Conservation (phyloP, 1,140 invertebrate species). For the Penaeus chinensis region DNA sequence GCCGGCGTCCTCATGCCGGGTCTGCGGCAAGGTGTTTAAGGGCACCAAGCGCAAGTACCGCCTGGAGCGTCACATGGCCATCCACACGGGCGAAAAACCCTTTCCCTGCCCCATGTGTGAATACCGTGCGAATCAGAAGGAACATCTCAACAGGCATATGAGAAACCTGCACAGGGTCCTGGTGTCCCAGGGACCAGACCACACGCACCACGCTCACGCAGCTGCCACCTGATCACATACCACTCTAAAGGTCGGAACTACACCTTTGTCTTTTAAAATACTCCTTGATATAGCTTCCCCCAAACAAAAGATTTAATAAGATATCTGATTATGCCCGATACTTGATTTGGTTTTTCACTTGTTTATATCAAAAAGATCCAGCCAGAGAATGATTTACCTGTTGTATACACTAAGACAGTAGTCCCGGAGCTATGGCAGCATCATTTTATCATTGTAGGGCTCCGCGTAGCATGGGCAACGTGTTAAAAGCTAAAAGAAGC, state of each 20-base stretch:
- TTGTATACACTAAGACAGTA: conserved; percentile 54
- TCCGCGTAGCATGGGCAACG: conserved; percentile 49
- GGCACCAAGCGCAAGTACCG: conserved; percentile 62
- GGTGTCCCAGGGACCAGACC: conserved; percentile 37
- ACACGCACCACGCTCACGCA: conserved; percentile 45
- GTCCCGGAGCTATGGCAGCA: conserved; percentile 37
- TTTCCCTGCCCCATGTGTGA: conserved; percentile 69
- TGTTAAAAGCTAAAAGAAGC: conserved; percentile 33
- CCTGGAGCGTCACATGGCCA: conserved; percentile 60
- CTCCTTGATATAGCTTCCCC: conserved; percentile 27
- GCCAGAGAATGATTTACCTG: conserved; percentile 50
- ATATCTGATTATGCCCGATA: neutral
- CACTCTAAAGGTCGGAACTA: conserved; percentile 45
- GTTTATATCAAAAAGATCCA: conserved; percentile 27
- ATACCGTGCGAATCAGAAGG: conserved; percentile 65
- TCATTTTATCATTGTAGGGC: conserved; percentile 39
- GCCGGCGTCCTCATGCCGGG: conserved; percentile 47
- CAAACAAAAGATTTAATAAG: conserved; percentile 9
- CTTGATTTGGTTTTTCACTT: conserved; percentile 31
- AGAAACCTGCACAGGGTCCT: conserved; percentile 50
- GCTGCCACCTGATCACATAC: conserved; percentile 45
- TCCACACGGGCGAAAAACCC: conserved; percentile 68
- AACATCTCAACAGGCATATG: conserved; percentile 60
- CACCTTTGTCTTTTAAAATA: conserved; percentile 1
- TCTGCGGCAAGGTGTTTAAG: conserved; percentile 60